Base-by-base conservation (phyloP, 2,113 vertebrate genomes). In the Sakesphorus luctuosus region DNA sequence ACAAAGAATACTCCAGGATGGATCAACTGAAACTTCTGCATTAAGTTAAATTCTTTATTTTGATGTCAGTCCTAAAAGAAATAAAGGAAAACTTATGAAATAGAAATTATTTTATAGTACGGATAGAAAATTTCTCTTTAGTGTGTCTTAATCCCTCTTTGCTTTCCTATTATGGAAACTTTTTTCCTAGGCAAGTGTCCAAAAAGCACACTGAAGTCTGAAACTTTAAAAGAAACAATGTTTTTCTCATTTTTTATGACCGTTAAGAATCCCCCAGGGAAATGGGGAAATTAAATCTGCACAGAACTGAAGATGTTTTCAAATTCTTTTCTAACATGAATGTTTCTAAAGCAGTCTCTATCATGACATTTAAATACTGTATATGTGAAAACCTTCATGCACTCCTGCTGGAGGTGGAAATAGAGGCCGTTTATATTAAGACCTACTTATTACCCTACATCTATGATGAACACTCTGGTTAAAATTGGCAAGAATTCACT, bases 401-500 rank as follows among this genome's bases (percentile, higher is more conserved):
- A 23, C 10, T 89, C 44, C 35, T 74, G 6, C 44, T 75, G 50
- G 33, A 92, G 55, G 24, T 75, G 25, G 76, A 84, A 87, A 87
- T 56, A 92, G 56, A 94, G 19, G 36, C 25, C 5, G 6, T 40
- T 73, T 89, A 38, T 74, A 89, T 84, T 84, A 89, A 68, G 73
- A 40, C 7, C 28, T 79, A 31, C 33, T 28, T 84, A 38, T 49
- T 90, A 66, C 21, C 55, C 65, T 67, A 67, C 24, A 46, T 91
- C 36, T 91, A 31, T 1, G 4, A 68, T 14, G 18, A 89, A 65
- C 25, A 35, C 7, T 68, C 49, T 36, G 76, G n/a, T 91, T 84
- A 91, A 92, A 96, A 93, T 89, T 58, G 69, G 49, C 36, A 84
- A 53, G 36, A 92, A 84, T 68, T 82, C 74, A 61, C 62, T 76